A percentile compares a stretch with the other conserved stretches of the same genome.
Conservation (phyloP, 2,113 vertebrate species). For the Meleagris gallopavo region DNA sequence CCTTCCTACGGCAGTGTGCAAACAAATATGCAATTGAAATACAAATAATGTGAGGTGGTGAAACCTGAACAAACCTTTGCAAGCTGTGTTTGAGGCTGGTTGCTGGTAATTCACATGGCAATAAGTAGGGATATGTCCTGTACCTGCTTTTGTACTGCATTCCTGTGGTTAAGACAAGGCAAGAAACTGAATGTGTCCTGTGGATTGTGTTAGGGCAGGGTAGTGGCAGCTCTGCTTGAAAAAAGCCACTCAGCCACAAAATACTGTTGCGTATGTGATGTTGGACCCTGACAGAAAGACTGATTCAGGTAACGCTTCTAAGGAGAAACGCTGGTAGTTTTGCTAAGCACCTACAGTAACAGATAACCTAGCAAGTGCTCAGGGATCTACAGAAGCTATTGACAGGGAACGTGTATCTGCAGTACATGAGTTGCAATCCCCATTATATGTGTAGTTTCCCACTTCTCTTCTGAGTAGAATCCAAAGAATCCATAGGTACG, state of each 20-base stretch:
- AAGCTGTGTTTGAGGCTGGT: background rate
- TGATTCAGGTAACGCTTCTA: background rate
- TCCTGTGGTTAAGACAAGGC: background rate
- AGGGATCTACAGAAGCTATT: background rate
- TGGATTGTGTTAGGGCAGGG: background rate
- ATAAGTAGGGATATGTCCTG: background rate
- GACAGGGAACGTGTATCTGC: accelerated
- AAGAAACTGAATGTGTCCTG: background rate
- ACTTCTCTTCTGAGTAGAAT: background rate
- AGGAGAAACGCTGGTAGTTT: background rate
- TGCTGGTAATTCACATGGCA: background rate
- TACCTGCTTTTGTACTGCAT: background rate
- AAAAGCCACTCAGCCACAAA: background rate
- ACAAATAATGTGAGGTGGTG: accelerated
- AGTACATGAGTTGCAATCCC: accelerated
- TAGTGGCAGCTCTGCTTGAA: background rate
- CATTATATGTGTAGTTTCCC: accelerated
- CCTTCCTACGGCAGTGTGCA: background rate
- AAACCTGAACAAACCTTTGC: background rate
- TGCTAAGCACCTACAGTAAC: background rate
- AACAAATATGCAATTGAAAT: background rate
- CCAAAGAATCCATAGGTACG: no score
- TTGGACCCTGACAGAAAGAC: background rate
- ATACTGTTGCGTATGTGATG: accelerated
- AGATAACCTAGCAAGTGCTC: background rate